Evolutionary conservation across 1,140 invertebrate species (phyloP).

Genomic region (Globodera ellingtonae): DNA sequence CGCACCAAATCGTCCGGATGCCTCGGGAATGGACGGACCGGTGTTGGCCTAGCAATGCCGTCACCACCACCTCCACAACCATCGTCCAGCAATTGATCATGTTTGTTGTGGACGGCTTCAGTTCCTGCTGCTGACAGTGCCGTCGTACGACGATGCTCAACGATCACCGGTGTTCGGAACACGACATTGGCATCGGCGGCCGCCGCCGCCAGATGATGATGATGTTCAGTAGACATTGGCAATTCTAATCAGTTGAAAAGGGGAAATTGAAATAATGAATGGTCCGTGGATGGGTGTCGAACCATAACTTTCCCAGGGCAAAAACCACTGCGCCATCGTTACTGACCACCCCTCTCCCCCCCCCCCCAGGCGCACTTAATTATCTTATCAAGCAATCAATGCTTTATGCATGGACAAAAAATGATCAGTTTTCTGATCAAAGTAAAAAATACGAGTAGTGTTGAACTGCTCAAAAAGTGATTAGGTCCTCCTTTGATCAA

Average conservation of each 20-base stretch:
- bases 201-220: neutral
- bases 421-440: too few relatives aligned
- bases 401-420: too few relatives aligned
- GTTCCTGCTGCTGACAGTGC: neutral
- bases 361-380: too few relatives aligned
- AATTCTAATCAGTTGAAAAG: neutral
- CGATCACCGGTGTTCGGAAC: neutral
- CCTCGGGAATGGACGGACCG: neutral
- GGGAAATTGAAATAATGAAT: neutral
- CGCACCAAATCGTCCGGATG: neutral
- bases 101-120: neutral
- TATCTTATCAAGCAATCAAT: too few relatives aligned
- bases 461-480: too few relatives aligned
- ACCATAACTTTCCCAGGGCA: too few relatives aligned
- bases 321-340: too few relatives aligned
- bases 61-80: neutral
- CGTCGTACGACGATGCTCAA: neutral
- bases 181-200: neutral
- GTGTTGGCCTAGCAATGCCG: neutral
- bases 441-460: too few relatives aligned
- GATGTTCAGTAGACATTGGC: neutral
- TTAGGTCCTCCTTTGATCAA: too few relatives aligned
- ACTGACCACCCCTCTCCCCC: too few relatives aligned
- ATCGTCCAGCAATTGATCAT: neutral
- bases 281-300: too few relatives aligned